Evolutionary conservation across 2,113 vertebrate species (phyloP), one percentile per base, ranked within the genome.

Genomic region (Myrmecophaga tridactyla): DNA sequence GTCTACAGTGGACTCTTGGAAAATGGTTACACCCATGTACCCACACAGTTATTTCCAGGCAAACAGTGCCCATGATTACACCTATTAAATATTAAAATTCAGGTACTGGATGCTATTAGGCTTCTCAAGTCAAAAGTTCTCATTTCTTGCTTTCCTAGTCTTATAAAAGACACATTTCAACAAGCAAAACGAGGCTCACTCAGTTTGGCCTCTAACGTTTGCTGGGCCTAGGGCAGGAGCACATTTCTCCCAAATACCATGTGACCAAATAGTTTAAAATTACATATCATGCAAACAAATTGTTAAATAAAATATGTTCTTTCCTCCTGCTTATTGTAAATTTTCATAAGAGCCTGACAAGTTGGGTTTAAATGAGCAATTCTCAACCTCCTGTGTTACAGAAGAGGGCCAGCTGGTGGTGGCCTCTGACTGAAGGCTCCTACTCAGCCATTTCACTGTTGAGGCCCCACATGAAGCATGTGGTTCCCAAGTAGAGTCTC

Each of bases 1-100:
- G 70, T 90, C 84, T 76, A 94, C 31, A 86, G 46, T 78, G 51
- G 51, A 92, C 81, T 95, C 70, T 90, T 77, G 63, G 92, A 92
- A 97, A 90, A 94, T 77, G 43, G 91, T 88, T 70, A 94, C 25
- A 93, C 14, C 62, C 90, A 2, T 82, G 77, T 70, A 92, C 15
- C 56, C 82, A 48, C 76, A 58, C 23, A 14, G 41, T 67, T 85
- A 87, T 97, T 95, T 87, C 81, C 73, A 89, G 56, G 76, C 36
- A 94, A 78, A 18, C 13, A 4, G 53, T 94, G 51, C 25, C 36
- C 9, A 53, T 0, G 15, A 25, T 70, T 46, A 77, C 1, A 95
- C 31, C 36, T 91, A 60, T 20, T 81, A 48, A 63, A 4, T 43
- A 89, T 93, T 48, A 92, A 80, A 51, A 69, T 75, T 90, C 62